phyloP scores from a whole-genome alignment of 2,113 vertebrate species.

The Microcebus jonahi region DNA sequence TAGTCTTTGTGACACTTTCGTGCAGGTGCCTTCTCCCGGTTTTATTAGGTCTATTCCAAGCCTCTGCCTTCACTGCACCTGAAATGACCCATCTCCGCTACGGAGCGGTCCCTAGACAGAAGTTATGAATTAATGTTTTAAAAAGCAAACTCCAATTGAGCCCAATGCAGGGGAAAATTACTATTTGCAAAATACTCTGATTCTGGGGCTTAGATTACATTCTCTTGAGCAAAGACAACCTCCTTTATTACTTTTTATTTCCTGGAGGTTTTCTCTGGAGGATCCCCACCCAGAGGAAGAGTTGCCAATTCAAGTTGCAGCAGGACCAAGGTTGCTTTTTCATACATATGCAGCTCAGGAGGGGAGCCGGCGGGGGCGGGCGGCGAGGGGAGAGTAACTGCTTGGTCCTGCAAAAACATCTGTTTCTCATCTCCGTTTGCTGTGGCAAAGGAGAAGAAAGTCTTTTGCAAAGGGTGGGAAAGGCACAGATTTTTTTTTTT shows the following conservation, averaged over 20 bases:
- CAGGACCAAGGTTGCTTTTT: conserved; percentile 38
- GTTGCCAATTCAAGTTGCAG: conserved; percentile 58
- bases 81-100: conserved; percentile 63
- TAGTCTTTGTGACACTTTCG: conserved; percentile 66
- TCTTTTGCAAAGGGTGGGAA: conserved; percentile 77
- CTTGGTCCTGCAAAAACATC: conserved; percentile 70
- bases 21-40: conserved; percentile 51
- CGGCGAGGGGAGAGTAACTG: not conserved
- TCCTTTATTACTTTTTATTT: conserved; percentile 24
- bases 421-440: conserved; percentile 78
- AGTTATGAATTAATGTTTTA: conserved; percentile 65
- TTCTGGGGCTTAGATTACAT: not conserved
- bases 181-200: conserved; percentile 54
- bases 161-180: conserved; percentile 15
- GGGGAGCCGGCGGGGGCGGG: conserved; percentile 34
- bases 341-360: not conserved
- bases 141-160: conserved; percentile 48
- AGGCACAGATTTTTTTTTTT: conserved; percentile 50
- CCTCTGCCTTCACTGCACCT: conserved; percentile 56
- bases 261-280: conserved; percentile 49
- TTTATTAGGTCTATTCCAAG: conserved; percentile 43
- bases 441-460: conserved; percentile 71
- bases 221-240: conserved; percentile 33
- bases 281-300: conserved; percentile 47
- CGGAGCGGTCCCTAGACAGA: conserved; percentile 55